Evolutionary conservation across 2,888 invertebrate species (phyloP).

Genomic region (Andrena minutula): DNA sequence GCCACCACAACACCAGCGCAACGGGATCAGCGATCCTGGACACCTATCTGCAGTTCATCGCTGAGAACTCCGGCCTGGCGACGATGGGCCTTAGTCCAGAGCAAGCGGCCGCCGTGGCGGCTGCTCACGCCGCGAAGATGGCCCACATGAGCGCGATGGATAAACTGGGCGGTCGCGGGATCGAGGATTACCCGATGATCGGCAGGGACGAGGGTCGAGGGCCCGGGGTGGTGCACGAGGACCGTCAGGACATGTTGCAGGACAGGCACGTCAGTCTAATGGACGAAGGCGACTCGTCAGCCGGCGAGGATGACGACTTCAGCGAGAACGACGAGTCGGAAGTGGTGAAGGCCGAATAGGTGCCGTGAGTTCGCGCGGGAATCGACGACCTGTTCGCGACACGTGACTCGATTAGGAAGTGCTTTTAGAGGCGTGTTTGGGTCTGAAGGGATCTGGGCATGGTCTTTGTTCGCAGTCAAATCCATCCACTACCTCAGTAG

Average conservation of each 20-base stretch:
- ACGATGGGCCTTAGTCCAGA: slow-evolving; percentile 88
- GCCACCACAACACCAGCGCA: slow-evolving; percentile 81
- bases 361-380: not conserved
- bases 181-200: slow-evolving; percentile 82
- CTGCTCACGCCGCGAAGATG: slow-evolving; percentile 92
- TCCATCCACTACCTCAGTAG: slow-evolving; percentile 81
- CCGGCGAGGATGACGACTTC: slow-evolving; percentile 82
- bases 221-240: slow-evolving; percentile 78
- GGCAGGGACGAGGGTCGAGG: slow-evolving; percentile 81
- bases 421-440: slow-evolving; percentile 21
- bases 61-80: slow-evolving; percentile 92
- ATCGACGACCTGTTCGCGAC: slow-evolving; percentile 8
- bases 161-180: slow-evolving; percentile 75
- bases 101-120: slow-evolving; percentile 88
- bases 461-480: slow-evolving; percentile 61
- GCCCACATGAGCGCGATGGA: slow-evolving; percentile 91
- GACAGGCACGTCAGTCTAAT: slow-evolving; percentile 72
- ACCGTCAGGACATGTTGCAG: slow-evolving; percentile 73
- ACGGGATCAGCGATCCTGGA: slow-evolving; percentile 92
- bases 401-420: slow-evolving; percentile 41
- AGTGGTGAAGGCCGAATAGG: slow-evolving; percentile 80
- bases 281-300: slow-evolving; percentile 81
- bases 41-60: slow-evolving; percentile 95
- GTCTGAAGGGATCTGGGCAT: not conserved
- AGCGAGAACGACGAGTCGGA: slow-evolving; percentile 83